Percentiles rank a stretch among this genome's conserved stretches.
Conservation (phyloP, 1,140 invertebrate genomes). For the Diorhabda carinulata region DNA sequence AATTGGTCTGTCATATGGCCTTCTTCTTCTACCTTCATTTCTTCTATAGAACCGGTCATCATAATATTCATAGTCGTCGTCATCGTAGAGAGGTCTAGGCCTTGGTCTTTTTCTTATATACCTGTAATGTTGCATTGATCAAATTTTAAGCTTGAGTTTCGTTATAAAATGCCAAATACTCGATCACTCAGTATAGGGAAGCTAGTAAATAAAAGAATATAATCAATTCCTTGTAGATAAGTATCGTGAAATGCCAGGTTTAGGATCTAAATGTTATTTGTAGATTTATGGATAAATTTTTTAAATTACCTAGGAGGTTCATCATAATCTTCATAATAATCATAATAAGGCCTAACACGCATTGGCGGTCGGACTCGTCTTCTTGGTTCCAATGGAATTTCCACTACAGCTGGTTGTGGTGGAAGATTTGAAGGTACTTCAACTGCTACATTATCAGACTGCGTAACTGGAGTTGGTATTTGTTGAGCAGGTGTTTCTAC, state of each 20-base stretch:
- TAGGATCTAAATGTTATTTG: too few relatives aligned
- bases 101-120: conserved; percentile 50
- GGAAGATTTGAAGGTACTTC: not conserved
- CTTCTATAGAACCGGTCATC: conserved; percentile 40
- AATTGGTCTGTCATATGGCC: conserved; percentile 23
- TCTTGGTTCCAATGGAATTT: conserved; percentile 12
- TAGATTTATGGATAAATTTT: not conserved
- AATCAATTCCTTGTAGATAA: too few relatives aligned
- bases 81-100: conserved; percentile 60
- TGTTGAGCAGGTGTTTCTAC: conserved; percentile 21
- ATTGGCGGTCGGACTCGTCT: conserved; percentile 46
- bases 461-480: conserved; percentile 16
- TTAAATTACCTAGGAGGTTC: conserved; percentile 47
- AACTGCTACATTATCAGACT: not conserved
- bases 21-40: conserved; percentile 19
- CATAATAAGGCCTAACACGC: conserved; percentile 56
- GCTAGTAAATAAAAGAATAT: too few relatives aligned
- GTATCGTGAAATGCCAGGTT: too few relatives aligned
- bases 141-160: too few relatives aligned
- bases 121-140: conserved; percentile 21
- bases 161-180: too few relatives aligned
- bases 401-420: not conserved
- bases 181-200: too few relatives aligned
- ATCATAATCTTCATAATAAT: conserved; percentile 59
- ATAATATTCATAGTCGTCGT: conserved; percentile 59